These are phyloP conservation scores for Matsumyia berberina DNA, from an alignment of 2,888 invertebrate genomes.

Conservation along the genomic window DNA sequence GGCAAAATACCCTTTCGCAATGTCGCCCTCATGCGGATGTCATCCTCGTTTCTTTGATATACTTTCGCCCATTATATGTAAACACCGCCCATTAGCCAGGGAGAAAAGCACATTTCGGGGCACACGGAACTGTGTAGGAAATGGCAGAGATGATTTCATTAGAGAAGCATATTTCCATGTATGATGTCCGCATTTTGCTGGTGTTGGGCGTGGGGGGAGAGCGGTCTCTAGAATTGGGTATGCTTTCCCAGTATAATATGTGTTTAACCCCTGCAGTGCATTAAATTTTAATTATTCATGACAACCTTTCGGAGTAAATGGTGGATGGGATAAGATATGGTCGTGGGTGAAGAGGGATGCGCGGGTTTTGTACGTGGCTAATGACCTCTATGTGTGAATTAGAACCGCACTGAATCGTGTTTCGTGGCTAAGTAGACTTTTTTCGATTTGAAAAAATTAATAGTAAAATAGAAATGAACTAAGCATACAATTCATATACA, in stretches of 20 bases:
- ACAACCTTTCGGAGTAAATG: constrained; percentile 78
- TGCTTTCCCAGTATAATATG: constrained; percentile 77
- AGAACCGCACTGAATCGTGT: background rate
- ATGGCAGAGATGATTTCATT: constrained; percentile 65
- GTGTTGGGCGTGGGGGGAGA: background rate
- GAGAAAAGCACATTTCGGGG: constrained; percentile 28
- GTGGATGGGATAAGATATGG: background rate
- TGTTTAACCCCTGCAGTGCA: constrained; percentile 83
- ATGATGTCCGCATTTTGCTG: constrained; percentile 61
- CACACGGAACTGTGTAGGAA: constrained; percentile 25
- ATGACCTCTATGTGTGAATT: constrained; percentile 32
- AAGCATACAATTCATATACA: too few species aligned
- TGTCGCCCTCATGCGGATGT: constrained; percentile 28
- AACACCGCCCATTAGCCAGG: constrained; percentile 48
- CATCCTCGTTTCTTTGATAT: constrained; percentile 53
- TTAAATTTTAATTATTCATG: constrained; percentile 84
- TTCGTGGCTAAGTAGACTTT: constrained; percentile 3
- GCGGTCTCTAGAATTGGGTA: background rate
- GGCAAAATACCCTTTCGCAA: constrained; percentile 39
- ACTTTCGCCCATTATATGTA: constrained; percentile 51
- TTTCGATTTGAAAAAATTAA: background rate
- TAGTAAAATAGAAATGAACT: background rate
- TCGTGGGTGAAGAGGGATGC: background rate
- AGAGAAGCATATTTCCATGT: constrained; percentile 75
- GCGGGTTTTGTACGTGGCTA: constrained; percentile 31